These are phyloP conservation scores for Calidris pugnax DNA, from an alignment of 2,113 vertebrate genomes.

Conservation along the genomic window DNA sequence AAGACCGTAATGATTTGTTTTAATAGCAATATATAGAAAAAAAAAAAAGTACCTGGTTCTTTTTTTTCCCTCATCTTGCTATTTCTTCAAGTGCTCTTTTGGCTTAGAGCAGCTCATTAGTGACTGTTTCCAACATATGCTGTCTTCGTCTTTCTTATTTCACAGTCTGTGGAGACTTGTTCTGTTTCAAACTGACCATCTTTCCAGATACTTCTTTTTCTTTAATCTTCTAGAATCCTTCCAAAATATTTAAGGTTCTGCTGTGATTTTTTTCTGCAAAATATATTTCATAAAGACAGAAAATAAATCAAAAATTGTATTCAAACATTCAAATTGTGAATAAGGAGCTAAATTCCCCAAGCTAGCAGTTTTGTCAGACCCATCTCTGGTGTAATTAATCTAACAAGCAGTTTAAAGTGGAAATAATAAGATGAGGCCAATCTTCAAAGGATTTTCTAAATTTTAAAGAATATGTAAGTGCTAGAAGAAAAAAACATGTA, in stretches of 20 bases:
- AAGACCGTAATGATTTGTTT: constrained; percentile 50
- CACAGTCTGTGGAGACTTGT: neutral
- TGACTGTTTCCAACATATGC: neutral
- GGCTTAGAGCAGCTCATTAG: constrained; percentile 37
- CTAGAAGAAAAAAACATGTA: neutral
- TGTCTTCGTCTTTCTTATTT: constrained; percentile 11
- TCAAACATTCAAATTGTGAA: neutral
- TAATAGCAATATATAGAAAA: neutral
- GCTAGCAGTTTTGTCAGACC: neutral
- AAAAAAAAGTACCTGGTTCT: constrained; percentile 40
- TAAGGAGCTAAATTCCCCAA: neutral
- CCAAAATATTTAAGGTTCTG: constrained; percentile 40
- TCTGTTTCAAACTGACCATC: constrained; percentile 56
- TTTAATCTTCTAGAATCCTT: constrained; percentile 33
- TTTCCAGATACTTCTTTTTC: constrained; percentile 47
- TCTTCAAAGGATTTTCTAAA: neutral
- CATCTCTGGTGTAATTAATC: neutral
- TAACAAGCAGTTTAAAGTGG: neutral
- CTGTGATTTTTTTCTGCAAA: constrained; percentile 28
- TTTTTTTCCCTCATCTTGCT: neutral
- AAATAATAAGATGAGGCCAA: neutral
- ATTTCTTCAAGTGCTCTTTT: constrained; percentile 51
- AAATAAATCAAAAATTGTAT: neutral
- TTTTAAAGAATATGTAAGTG: neutral
- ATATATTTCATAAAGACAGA: neutral